Conservation (phyloP, 1,140 invertebrate species). For the Calephelis virginiensis region DNA sequence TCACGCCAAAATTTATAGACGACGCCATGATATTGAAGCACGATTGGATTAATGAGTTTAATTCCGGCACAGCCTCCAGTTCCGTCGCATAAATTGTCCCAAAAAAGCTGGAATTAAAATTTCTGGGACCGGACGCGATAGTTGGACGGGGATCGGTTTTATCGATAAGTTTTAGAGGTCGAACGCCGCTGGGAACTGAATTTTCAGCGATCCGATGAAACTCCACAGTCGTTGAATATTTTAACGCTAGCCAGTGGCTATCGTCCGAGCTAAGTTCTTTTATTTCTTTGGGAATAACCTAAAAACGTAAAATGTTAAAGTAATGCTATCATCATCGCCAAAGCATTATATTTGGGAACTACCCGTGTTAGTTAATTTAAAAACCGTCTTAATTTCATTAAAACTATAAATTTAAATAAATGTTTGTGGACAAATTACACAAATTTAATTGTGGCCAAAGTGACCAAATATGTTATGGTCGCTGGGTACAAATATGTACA, state of each 20-base stretch:
- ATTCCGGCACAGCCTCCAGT: conserved; percentile 23
- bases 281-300: no score
- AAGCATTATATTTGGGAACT: no score
- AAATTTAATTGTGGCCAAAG: no score
- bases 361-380: no score
- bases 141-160: background rate
- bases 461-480: no score
- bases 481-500: no score
- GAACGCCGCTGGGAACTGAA: conserved; percentile 2
- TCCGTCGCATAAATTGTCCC: conserved; percentile 32
- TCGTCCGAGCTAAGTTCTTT: no score
- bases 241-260: background rate
- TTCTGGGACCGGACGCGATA: conserved; percentile 24
- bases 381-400: no score
- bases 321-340: no score
- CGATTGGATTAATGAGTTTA: conserved; percentile 52
- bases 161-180: conserved; percentile 17
- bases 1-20: conserved; percentile 47
- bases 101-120: conserved; percentile 34
- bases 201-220: background rate
- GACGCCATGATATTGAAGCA: conserved; percentile 47
- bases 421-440: no score
- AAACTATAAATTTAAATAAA: no score
- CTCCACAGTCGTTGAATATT: background rate
- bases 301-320: no score